A percentile compares a stretch with the other conserved stretches of the same genome.
phyloP scores from a whole-genome alignment of 1,140 invertebrate species.

The Uloborus diversus region DNA sequence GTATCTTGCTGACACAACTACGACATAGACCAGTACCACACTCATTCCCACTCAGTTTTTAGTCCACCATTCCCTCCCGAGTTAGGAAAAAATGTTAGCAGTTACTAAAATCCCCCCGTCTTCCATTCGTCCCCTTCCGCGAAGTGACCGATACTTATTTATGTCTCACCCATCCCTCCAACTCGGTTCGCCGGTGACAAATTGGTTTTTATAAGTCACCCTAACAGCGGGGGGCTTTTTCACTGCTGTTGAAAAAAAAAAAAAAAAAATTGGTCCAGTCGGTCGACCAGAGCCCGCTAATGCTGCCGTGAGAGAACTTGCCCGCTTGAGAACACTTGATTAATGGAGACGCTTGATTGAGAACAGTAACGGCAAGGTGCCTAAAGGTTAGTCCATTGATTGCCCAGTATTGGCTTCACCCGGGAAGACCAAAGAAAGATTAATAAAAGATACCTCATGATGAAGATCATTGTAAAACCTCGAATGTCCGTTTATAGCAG shows the following conservation, averaged over 20 bases:
- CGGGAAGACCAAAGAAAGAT: no score
- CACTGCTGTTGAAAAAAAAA: background rate
- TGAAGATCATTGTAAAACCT: no score
- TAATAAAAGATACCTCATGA: no score
- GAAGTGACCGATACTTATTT: conserved; percentile 54
- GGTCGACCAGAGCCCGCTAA: conserved; percentile 24
- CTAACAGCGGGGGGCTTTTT: conserved; percentile 12
- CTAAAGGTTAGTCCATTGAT: no score
- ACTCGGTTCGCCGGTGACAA: conserved; percentile 40
- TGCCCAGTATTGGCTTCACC: no score
- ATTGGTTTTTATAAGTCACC: conserved; percentile 47
- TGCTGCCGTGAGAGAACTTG: conserved; percentile 29
- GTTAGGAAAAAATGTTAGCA: no score
- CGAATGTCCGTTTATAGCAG: no score
- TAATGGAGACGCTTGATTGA: conserved; percentile 51
- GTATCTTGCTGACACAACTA: no score
- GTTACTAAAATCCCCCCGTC: conserved; percentile 7
- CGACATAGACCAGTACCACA: no score
- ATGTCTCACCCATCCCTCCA: conserved; percentile 13
- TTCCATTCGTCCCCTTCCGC: background rate
- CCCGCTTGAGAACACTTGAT: conserved; percentile 39
- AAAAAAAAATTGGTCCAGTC: background rate
- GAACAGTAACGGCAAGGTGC: background rate
- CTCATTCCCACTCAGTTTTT: no score
- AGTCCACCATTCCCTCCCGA: background rate